Conservation (phyloP, 53 echinoderm and acorn worm genomes). For the Zoroaster sp. region DNA sequence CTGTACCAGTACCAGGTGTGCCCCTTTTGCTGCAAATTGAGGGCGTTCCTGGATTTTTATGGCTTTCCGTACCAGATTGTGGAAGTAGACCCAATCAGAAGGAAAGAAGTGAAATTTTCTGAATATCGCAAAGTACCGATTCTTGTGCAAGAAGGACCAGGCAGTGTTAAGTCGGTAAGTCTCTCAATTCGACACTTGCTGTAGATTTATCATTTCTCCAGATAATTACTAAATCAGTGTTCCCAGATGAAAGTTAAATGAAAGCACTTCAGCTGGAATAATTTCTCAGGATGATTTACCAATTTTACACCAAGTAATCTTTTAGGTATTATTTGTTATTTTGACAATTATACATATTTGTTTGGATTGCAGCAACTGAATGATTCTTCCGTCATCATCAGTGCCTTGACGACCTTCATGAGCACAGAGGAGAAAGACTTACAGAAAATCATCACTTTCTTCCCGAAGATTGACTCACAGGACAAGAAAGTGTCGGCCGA, state of each 20-base stretch:
- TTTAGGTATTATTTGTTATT: neutral
- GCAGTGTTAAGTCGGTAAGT: constrained; percentile 54
- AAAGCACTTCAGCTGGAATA: too few species aligned
- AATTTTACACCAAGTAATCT: too few species aligned
- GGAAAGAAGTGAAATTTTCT: constrained; percentile 92
- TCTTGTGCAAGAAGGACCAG: constrained; percentile 65
- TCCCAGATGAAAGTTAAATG: too few species aligned
- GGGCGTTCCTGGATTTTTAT: constrained; percentile 92
- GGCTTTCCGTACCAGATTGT: constrained; percentile 85
- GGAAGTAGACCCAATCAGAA: constrained; percentile 85
- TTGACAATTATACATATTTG: neutral
- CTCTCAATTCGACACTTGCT: neutral
- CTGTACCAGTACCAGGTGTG: constrained; percentile 95
- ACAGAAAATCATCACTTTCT: constrained; percentile 63
- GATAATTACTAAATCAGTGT: too few species aligned
- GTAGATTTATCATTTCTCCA: neutral
- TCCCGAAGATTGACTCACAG: constrained; percentile 68
- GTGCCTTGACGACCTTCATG: constrained; percentile 86
- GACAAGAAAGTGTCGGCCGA: constrained; percentile 69
- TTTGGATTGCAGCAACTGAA: constrained; percentile 85
- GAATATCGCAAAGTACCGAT: constrained; percentile 95
- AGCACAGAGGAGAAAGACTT: constrained; percentile 87
- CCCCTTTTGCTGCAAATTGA: constrained; percentile 97
- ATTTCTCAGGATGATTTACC: too few species aligned
- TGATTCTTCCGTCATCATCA: constrained; percentile 95